Evolutionary conservation across 2,113 vertebrate species (phyloP), one percentile per base, ranked within the genome.

Genomic region (Irena cyanogastra): DNA sequence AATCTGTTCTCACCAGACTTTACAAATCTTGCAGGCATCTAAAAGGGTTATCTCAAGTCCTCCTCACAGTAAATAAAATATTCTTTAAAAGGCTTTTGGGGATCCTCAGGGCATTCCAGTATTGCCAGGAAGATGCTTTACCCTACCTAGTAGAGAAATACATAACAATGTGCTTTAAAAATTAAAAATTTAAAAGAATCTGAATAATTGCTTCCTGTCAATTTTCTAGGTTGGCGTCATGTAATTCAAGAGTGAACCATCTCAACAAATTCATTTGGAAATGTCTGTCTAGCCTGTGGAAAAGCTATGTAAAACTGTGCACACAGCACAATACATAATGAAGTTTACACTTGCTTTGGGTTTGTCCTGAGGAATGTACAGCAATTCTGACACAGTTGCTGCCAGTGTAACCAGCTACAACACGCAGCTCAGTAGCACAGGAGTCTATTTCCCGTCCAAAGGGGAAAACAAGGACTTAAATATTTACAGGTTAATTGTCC

Each of bases 141-240:
- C 53, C 44, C 84, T 95, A 90, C 61, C 89, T 96, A 77, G 72
- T 66, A 96, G 75, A 96, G 87, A 96, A 97, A 96, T 83, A 97
- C 85, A 96, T 76, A 94, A 97, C 64, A 97, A 89, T 83, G 93
- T 89, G 94, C 92, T 95, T 97, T 97, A 97, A 95, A 96, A 97
- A 97, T 97, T 97, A 93, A 98, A 97, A 97, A 96, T 97, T 93
- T 90, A 97, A 84, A 95, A 89, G 81, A 96, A 90, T 91, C 63
- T 94, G 87, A 92, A 87, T 94, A 96, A 93, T 87, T 91, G 71
- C 69, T 80, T 84, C 64, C 93, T 97, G 96, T 89, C 91, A 80
- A 96, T 97, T 97, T 94, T 95, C 94, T 91, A 83, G 92, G 93
- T 49, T 97, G 93, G 83, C 95, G 66, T 96, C 65, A 93, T 78